Base-by-base conservation (phyloP, 2,888 invertebrate genomes). In the Yponomeuta plumbellus region DNA sequence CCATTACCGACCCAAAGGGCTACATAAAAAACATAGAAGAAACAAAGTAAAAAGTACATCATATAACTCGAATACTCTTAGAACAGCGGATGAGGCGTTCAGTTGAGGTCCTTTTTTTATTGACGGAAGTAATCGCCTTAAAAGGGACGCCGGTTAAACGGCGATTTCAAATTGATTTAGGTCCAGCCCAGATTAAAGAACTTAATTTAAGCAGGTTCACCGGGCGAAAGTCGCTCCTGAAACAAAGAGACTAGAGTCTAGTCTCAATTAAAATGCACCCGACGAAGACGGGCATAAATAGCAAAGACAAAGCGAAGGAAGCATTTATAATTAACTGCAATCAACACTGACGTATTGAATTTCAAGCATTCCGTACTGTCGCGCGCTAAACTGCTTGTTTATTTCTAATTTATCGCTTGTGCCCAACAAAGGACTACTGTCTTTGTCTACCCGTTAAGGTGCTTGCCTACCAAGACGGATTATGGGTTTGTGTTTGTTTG, bases 271-370 rank as follows among this genome's bases (percentile, higher is more conserved):
- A 34, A 52, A 26, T 26, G 17, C 64, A 34, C 1, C 13, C 22
- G 34, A 17, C 64, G 63, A 68, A 71, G 73, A 68, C 70, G 73
- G 69, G 70, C 80, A 76, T 81, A 86, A 87, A 88, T 88, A 89
- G 84, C 79, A 73, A 70, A 74, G 80, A 87, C 89, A 86, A 89
- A 87, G 79, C 86, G 87, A 87, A 88, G 78, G 87, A 87, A 85
- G 86, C 79, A 84, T 88, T 87, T 90, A 91, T 90, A 91, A 91
- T 91, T 90, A 90, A 90, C 90, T 90, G 90, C 88, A 89, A 91
- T 91, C 90, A 90, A 89, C 88, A 86, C 89, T 88, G 86, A 86
- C 86, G 86, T 86, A 91, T 90, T 87, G 88, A 87, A 90, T 90
- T 90, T 89, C 90, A 77, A 79, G 83, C 79, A 86, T 85, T 81